Evolutionary conservation across 2,888 invertebrate genomes (phyloP).

Genomic region (Seira ritae): DNA sequence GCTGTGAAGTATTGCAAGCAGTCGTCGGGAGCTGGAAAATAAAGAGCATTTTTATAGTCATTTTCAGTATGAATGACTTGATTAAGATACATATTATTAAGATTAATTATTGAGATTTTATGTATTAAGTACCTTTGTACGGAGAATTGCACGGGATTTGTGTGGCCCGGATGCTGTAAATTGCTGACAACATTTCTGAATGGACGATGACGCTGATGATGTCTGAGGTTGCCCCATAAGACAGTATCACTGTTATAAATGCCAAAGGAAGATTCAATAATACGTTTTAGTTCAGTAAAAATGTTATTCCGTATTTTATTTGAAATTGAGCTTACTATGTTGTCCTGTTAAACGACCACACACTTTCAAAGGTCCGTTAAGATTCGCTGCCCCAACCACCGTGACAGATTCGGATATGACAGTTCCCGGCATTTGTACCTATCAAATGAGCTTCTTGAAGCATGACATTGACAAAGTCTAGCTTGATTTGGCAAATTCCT

Average conservation of each 20-base stretch:
- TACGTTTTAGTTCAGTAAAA: too few species aligned
- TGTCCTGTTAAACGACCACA: slow-evolving; percentile 54
- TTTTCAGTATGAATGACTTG: too few species aligned
- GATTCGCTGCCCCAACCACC: slow-evolving; percentile 46
- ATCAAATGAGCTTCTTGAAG: slow-evolving; percentile 31
- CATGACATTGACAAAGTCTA: slow-evolving; percentile 50
- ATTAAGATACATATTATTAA: too few species aligned
- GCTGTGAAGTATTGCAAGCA: slow-evolving; percentile 64
- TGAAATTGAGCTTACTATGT: slow-evolving; percentile 57
- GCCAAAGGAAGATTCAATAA: neutral
- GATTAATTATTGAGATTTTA: too few species aligned
- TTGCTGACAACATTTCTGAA: slow-evolving; percentile 42
- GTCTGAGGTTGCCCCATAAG: slow-evolving; percentile 50
- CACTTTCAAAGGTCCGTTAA: slow-evolving; percentile 49
- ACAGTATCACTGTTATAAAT: slow-evolving; percentile 48
- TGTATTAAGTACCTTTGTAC: slow-evolving; percentile 29
- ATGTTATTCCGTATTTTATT: too few species aligned
- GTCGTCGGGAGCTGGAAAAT: slow-evolving; percentile 52
- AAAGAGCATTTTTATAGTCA: too few species aligned
- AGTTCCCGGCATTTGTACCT: slow-evolving; percentile 55
- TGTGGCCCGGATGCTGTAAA: slow-evolving; percentile 49
- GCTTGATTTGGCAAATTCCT: slow-evolving; percentile 50
- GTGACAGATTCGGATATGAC: slow-evolving; percentile 50
- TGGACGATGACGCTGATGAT: slow-evolving; percentile 45
- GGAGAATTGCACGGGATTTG: slow-evolving; percentile 60